These are phyloP conservation scores for Neomorphus geoffroyi DNA, from an alignment of 2,797 vertebrate species.

Conservation along the genomic window DNA sequence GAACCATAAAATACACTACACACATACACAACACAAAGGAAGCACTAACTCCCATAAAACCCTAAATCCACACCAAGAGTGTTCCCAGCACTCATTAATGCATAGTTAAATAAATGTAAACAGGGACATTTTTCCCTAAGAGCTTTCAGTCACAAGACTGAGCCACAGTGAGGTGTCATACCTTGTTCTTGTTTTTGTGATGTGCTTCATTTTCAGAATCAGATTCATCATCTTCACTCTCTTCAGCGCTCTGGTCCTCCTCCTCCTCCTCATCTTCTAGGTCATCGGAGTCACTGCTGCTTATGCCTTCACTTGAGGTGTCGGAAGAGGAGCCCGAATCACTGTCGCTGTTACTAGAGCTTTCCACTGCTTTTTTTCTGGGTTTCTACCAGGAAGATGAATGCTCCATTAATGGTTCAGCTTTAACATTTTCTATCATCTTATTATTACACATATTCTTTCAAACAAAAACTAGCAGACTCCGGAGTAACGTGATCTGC, in stretches of 20 bases:
- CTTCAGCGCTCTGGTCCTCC: constrained; percentile 86
- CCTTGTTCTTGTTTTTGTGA: constrained; percentile 82
- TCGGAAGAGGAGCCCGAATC: constrained; percentile 90
- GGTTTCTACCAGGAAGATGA: constrained; percentile 77
- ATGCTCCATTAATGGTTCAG: background rate
- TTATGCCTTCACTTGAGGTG: constrained; percentile 88
- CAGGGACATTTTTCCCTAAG: background rate
- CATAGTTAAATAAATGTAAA: background rate
- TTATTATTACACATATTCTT: background rate
- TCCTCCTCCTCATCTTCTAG: constrained; percentile 84
- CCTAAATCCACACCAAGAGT: background rate
- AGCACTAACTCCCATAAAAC: background rate
- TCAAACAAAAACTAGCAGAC: background rate
- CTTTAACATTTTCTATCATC: background rate
- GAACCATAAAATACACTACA: background rate
- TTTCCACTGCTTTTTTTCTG: constrained; percentile 84
- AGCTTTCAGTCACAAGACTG: background rate
- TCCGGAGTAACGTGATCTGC: background rate
- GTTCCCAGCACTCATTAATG: background rate
- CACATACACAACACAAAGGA: rapidly evolving
- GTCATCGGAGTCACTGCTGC: constrained; percentile 91
- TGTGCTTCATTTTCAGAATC: constrained; percentile 84
- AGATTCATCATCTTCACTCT: constrained; percentile 87
- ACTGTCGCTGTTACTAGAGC: constrained; percentile 89
- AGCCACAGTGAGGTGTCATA: constrained; percentile 33